These are phyloP conservation scores for Rattus norvegicus DNA, from an alignment of 2,113 vertebrate species.

Conservation along the genomic window GRCr8 NC_086038.1:54050501-54051000, in stretches of 20 bases:
- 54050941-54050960: conserved; percentile 76
- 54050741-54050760: conserved; percentile 89
- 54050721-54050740: conserved; percentile 92
- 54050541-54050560: conserved; percentile 79
- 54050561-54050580: conserved; percentile 89
- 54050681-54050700: conserved; percentile 87
- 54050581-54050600: conserved; percentile 92
- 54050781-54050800: conserved; percentile 90
- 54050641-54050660: conserved; percentile 91
- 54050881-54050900: conserved; percentile 61
- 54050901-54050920: conserved; percentile 66
- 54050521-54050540: conserved; percentile 55
- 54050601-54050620: conserved; percentile 90
- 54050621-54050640: conserved; percentile 82
- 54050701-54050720: conserved; percentile 84
- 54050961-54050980: background rate
- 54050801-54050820: conserved; percentile 85
- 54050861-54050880: conserved; percentile 70
- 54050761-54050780: conserved; percentile 94
- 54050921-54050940: conserved; percentile 69
- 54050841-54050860: conserved; percentile 78
- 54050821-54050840: conserved; percentile 80
- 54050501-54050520: conserved; percentile 65
- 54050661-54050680: conserved; percentile 89
- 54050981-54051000: conserved; percentile 68